Base-by-base conservation (phyloP, 2,888 invertebrate genomes). In the Anarsia innoxiella region DNA sequence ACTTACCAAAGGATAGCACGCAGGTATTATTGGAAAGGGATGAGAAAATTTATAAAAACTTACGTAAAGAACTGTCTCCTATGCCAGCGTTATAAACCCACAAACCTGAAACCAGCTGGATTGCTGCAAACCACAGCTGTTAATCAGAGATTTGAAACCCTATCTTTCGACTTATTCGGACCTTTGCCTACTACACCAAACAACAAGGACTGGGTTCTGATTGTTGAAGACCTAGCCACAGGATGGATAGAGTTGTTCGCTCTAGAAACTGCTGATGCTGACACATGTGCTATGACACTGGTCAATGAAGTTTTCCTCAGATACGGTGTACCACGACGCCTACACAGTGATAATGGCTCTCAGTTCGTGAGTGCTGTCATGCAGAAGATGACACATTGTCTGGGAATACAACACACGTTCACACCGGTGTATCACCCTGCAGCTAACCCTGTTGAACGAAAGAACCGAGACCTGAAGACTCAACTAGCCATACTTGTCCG, bases 381-480 rank as follows among this genome's bases (percentile, higher is more conserved):
- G 41, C 53, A 53, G 12, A 29, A 50, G 14, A 0, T 50, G 0
- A 39, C 46, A 1, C 51, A 46, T 19, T 53, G 51, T 27, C 31
- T 68, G 1, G 44, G 41, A 0, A 55, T 66, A 1, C 41, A 48
- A 8, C 61, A 66, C 23, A 19, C 23, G 0, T 48, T 53, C n/a
- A 53, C 45, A 0, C 56, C 56, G 0, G 23, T 59, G 1, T 61
- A 61, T 29, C 59, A 64, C 10, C 59, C 60, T 0, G 45, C 46
- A n/a, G 46, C 54, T 0, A 66, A 66, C 26, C 60, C 63, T 0
- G 64, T 63, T 0, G 63, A 66, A 37, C 28, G 65, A 6, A 50
- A 44, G 11, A 59, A 62, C 27, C 29, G 48, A 9, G 50, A 49
- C 12, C 23, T 46, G 4, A 49, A 50, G 15, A 39, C 41, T 0